Evolutionary conservation across 1,140 invertebrate genomes (phyloP), one percentile per base, ranked within the genome.

Genomic region (Drosophila nannoptera): DNA sequence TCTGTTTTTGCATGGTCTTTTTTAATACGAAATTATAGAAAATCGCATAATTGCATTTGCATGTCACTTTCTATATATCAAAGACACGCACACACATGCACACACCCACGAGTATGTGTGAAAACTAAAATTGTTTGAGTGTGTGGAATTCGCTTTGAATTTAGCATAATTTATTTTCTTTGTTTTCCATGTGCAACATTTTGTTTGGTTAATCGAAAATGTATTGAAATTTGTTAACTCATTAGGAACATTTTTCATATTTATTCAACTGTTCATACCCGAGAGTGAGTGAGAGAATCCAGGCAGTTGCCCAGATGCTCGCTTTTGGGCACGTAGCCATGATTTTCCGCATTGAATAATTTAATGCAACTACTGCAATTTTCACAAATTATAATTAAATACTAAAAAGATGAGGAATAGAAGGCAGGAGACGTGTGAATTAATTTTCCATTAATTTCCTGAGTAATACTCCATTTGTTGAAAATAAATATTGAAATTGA

Each of bases 151-250:
- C 22, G 22, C 22, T 22, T 22, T 1, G 22, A 22, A 22, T 22
- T 11, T 35, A 48, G 29, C 7, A 16, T 48, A 4, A 9, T 36
- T 8, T 8, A 33, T 50, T 35, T 32, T 33, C 5, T 35, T 16
- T 11, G 35, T 48, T n/a, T 61, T 35, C n/a, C n/a, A 62, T 48
- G 43, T 58, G 33, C 36, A 74, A 72, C 64, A 61, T 64, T 64
- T 42, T 52, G 45, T 72, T 80, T 83, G 63, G 82, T 75, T 68
- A 78, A 83, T 56, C 66, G 71, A 59, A 64, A 72, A 78, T 83
- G 66, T 69, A 59, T 69, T 63, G 43, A 69, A 62, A 64, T 64
- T 74, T 82, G 61, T 78, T 75, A 35, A 75, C 43, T 66, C 60
- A 71, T 74, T 65, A 67, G 83, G 72, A 64, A 66, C 67, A 83